Evolutionary conservation across 2,113 vertebrate genomes (phyloP).

Genomic region (Plecturocebus donacophilus): DNA sequence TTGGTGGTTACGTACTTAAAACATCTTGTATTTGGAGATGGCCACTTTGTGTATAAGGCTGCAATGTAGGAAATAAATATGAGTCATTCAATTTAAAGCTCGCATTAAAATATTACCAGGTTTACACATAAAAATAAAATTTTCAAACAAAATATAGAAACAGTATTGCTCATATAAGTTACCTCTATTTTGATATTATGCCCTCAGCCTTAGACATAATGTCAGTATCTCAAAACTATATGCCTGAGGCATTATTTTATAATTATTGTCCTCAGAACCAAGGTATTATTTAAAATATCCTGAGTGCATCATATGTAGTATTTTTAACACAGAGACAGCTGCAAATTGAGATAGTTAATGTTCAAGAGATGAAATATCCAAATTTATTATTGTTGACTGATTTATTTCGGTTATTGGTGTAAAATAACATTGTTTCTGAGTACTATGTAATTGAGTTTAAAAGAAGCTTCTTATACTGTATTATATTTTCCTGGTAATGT

Average conservation of each 20-base stretch:
- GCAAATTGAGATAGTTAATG: neutral
- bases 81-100: neutral
- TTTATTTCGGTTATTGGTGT: slow-evolving; percentile 49
- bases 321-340: slow-evolving; percentile 30
- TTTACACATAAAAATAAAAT: neutral
- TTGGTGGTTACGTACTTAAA: neutral
- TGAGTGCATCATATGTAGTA: neutral
- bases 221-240: slow-evolving; percentile 36
- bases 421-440: slow-evolving; percentile 63
- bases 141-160: slow-evolving; percentile 34
- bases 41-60: neutral
- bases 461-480: slow-evolving; percentile 62
- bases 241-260: neutral
- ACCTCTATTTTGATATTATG: slow-evolving; percentile 31
- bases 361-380: neutral
- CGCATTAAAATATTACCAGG: neutral
- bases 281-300: neutral
- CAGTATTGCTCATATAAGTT: neutral
- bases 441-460: slow-evolving; percentile 57
- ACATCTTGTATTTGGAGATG: neutral
- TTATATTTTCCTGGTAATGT: slow-evolving; percentile 69
- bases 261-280: slow-evolving; percentile 33
- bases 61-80: neutral
- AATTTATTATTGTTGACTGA: slow-evolving; percentile 39
- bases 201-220: neutral